Evolutionary conservation across 2,113 vertebrate species (phyloP), one percentile per base, ranked within the genome.

Genomic region (Drymodes brunneopygia): DNA sequence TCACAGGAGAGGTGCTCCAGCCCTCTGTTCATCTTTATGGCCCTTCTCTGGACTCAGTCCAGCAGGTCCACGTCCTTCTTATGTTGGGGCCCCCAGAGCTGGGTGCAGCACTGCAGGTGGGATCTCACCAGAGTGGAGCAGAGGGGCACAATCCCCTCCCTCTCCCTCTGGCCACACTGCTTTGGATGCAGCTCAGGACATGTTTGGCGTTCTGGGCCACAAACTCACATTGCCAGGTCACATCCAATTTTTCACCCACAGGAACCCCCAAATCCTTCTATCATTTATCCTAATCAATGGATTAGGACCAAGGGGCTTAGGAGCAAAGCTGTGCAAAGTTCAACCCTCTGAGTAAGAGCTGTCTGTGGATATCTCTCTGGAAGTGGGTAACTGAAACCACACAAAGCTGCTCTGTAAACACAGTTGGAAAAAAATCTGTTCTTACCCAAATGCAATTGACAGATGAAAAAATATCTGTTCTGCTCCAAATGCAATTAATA

Each of bases 141-240:
- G 20, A 67, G 47, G 31, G 24, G 7, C 54, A 69, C n/a, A 82
- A 69, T 69, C 17, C 18, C 14, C 38, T 75, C 40, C 25, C 25
- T 61, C 1, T 1, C 15, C 21, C 21, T 75, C 61, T 82, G 40
- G 1, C 24, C 40, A 19, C 0, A 0, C 47, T 61, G 47, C 24
- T 57, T 51, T 51, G 6, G 29, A 40, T 82, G 54, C n/a, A 61
- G 47, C 21, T 29, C 21, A 35, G 47, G 25, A 35, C 5, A 35
- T 0, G 0, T 17, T 40, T 75, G 47, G 21, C 22, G 82, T 75
- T 27, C 40, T 40, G 25, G 69, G 47, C n/a, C 21, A 6, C 21
- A 61, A 22, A 40, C 29, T 74, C 29, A 40, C 18, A 31, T 35
- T 42, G 29, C 47, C 11, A 22, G 29, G 24, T 74, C 61, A 48